Evolutionary conservation across 2,113 vertebrate genomes (phyloP).

Genomic region (Ceuthmochares aereus): DNA sequence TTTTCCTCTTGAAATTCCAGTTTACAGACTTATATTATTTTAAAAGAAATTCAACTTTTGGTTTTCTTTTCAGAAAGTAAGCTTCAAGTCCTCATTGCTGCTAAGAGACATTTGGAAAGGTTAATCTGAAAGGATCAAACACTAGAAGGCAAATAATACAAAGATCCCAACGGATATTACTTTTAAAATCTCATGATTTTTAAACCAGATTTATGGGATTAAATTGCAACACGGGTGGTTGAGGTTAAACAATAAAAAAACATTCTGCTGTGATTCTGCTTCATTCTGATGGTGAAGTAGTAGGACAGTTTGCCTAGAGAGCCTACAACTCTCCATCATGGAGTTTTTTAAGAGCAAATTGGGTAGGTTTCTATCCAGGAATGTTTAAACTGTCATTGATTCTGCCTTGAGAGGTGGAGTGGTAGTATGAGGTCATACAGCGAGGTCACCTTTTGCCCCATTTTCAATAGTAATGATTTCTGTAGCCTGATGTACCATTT

Average conservation of each 20-base stretch:
- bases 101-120: conserved; percentile 56
- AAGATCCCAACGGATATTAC: conserved; percentile 22
- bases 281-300: not conserved
- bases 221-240: conserved; percentile 6
- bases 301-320: not conserved
- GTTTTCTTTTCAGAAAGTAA: conserved; percentile 10
- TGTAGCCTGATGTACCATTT: not conserved
- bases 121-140: conserved; percentile 58
- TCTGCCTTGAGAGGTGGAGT: not conserved
- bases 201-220: conserved; percentile 35
- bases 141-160: conserved; percentile 41
- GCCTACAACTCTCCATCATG: not conserved
- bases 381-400: not conserved
- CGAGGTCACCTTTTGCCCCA: not conserved
- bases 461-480: not conserved
- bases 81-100: not conserved
- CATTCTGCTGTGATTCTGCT: not conserved
- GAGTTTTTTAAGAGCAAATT: not conserved
- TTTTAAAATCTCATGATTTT: conserved; percentile 55
- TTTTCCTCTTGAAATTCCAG: not conserved
- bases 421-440: not conserved
- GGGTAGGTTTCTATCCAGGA: not conserved
- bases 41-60: not conserved
- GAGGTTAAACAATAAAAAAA: conserved; percentile 33
- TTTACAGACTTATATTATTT: not conserved